Evolutionary conservation across 2,113 vertebrate genomes (phyloP), one percentile per base, ranked within the genome.

Genomic region (Anolis carolinensis): DNA sequence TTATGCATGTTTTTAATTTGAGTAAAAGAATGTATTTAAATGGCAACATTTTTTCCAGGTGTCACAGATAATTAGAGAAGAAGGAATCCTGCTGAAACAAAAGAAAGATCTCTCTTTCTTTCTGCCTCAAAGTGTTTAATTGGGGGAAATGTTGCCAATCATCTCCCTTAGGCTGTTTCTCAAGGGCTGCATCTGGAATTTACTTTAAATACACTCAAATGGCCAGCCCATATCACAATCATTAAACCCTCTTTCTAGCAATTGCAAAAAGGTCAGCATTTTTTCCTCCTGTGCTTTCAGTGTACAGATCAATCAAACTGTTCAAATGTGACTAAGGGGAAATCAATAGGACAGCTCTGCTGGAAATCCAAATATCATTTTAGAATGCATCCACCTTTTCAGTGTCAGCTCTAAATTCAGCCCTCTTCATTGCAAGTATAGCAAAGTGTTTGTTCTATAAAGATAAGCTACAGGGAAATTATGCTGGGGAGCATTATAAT

Each of bases 301-400:
- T 86, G 67, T 10, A 76, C 34, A 50, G 92, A 95, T 96, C 94
- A 94, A 94, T 95, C 94, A 95, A 92, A 88, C 88, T 86, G 90
- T 91, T 89, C 93, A 95, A 93, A 96, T 89, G 88, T 10, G 2
- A 89, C 48, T 1, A 23, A 7, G 9, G 87, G 13, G 0, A 90
- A 84, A 20, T 7, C 75, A 89, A 79, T 79, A 2, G 23, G 50
- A 72, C 80, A 85, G 72, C 78, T 74, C 84, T 84, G 90, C 91
- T 92, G 90, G 88, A 88, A 92, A 93, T 76, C 89, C 0, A 6
- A 85, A 80, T 18, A 82, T 90, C 81, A 72, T 86, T 48, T 3
- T 76, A 82, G 50, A 87, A 88, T 73, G 7, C 76, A 72, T 76
- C 88, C 44, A 39, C 68, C 67, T 75, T 84, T 79, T 79, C 10